These are phyloP conservation scores for Odontesthes bonariensis DNA, from an alignment of 2,113 vertebrate species.

Conservation along the genomic window DNA sequence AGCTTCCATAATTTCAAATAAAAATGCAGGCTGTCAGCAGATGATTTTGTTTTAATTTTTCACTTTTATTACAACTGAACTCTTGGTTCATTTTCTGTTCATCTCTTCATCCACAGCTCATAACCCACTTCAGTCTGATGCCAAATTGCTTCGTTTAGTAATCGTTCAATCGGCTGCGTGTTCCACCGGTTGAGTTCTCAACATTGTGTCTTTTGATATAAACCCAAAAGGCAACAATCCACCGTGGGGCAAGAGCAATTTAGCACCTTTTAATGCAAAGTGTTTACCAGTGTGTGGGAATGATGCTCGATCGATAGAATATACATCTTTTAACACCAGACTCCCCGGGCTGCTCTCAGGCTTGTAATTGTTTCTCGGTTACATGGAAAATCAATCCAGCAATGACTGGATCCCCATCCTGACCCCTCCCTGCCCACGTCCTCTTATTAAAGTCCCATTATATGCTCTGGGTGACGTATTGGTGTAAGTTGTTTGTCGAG, in stretches of 20 bases:
- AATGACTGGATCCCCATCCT: constrained; percentile 59
- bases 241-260: constrained; percentile 42
- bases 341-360: constrained; percentile 19
- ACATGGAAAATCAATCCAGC: constrained; percentile 65
- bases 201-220: constrained; percentile 31
- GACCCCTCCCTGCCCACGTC: background rate
- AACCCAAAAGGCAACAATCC: constrained; percentile 37
- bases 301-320: constrained; percentile 54
- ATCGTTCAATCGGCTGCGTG: constrained; percentile 15
- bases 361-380: constrained; percentile 68
- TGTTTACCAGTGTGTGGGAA: constrained; percentile 62
- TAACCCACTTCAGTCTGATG: background rate
- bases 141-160: constrained; percentile 1
- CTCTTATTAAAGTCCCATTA: constrained; percentile 42
- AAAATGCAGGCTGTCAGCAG: too few relatives aligned
- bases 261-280: constrained; percentile 68
- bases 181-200: constrained; percentile 2
- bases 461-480: constrained; percentile 17
- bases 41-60: too few relatives aligned
- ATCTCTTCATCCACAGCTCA: constrained; percentile 7
- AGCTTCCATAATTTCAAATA: too few relatives aligned
- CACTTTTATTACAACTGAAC: too few relatives aligned
- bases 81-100: background rate
- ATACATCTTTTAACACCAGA: constrained; percentile 55
- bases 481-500: too few relatives aligned